A percentile compares a stretch with the other conserved stretches of the same genome.
phyloP scores from a whole-genome alignment of 1,140 invertebrate genomes.

The Trichonephila clavipes region DNA sequence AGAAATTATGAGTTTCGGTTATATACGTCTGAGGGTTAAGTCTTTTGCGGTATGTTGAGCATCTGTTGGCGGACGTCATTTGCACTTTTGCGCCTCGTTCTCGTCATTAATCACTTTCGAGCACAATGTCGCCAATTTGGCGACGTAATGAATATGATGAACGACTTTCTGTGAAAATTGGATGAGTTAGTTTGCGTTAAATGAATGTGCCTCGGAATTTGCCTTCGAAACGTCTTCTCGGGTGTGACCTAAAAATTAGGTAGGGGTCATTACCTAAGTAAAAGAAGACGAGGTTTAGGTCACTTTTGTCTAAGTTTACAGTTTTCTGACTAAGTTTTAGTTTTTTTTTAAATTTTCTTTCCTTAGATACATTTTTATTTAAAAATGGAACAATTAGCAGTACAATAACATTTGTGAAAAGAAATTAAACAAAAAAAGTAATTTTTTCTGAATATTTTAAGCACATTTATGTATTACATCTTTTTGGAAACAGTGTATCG shows the following conservation, averaged over 20 bases:
- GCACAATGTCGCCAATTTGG: conserved; percentile 72
- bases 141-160: conserved; percentile 70
- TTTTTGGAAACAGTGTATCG: too few species aligned
- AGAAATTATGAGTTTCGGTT: conserved; percentile 52
- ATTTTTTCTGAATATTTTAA: too few species aligned
- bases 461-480: too few species aligned
- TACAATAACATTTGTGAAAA: too few species aligned
- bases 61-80: conserved; percentile 48
- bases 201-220: conserved; percentile 48
- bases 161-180: conserved; percentile 48
- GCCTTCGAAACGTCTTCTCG: neutral
- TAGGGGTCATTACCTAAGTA: neutral
- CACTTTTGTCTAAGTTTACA: neutral
- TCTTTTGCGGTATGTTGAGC: conserved; percentile 58
- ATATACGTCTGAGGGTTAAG: conserved; percentile 28
- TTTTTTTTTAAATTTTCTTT: too few species aligned
- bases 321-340: too few species aligned
- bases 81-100: conserved; percentile 39
- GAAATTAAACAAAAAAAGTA: too few species aligned
- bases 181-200: conserved; percentile 34
- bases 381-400: too few species aligned
- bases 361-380: too few species aligned
- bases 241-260: neutral
- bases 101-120: conserved; percentile 69
- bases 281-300: neutral